Evolutionary conservation across 2,888 invertebrate genomes (phyloP), one percentile per base, ranked within the genome.

Genomic region (Pyrrhosoma nymphula): DNA sequence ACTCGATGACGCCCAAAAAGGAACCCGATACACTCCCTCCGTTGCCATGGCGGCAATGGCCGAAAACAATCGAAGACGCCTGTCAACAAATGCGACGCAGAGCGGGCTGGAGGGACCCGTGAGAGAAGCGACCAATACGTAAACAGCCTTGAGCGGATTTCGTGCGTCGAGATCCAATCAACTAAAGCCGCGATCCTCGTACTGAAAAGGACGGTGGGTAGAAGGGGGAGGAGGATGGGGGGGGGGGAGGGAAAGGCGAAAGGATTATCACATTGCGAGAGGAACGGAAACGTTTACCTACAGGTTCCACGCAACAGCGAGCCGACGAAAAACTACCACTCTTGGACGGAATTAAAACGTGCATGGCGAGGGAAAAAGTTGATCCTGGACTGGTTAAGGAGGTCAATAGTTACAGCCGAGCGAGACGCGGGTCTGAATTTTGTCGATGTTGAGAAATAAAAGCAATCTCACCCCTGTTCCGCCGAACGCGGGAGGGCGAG

Each of bases 331-430:
- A 82, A 82, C 16, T 60, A 20, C 82, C 35, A 82, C 82, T 12
- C 30, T 12, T 12, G 30, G n/a, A 60, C 10, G n/a, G 69, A 35
- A 82, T 30, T 35, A 82, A 82, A 82, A 82, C 82, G 14, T 35
- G n/a, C 69, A 12, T 0, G 47, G 82, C 82, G 18, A 35, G 14
- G 18, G 18, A 35, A 69, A 69, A 69, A 35, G 82, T 30, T 35
- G 82, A 82, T 82, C 82, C 82, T 1, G 82, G 82, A 82, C 35
- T 82, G 82, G 35, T 30, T 82, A 82, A 82, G 35, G 82, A 82
- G 82, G 82, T 35, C 82, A 82, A 82, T 35, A 35, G 82, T 82
- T 82, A 82, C 82, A 82, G 82, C 35, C 82, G 82, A 82, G 30
- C 12, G 82, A 82, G 82, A 35, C 82, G 35, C 82, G 26, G 82